These are phyloP conservation scores for Jordanella pulchra DNA, from an alignment of 2,797 vertebrate genomes.

Conservation along the genomic window DNA sequence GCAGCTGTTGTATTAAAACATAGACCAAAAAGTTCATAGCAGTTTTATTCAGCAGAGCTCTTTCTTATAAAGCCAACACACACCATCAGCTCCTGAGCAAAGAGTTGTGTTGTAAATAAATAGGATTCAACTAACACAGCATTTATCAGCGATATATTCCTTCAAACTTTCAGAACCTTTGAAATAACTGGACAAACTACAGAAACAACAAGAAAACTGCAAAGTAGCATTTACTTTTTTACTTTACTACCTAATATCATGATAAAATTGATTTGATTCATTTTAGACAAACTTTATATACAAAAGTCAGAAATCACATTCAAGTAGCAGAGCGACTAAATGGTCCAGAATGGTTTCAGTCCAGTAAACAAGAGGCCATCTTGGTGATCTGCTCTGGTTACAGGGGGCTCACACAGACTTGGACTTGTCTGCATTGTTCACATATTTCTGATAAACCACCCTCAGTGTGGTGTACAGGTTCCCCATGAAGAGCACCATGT, in stretches of 20 bases:
- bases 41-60: slow-evolving; percentile 46
- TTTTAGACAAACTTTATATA: slow-evolving; percentile 9
- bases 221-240: background rate
- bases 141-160: slow-evolving; percentile 18
- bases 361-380: background rate
- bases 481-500: slow-evolving; percentile 91
- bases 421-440: slow-evolving; percentile 79
- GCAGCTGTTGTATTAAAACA: background rate
- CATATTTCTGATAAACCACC: slow-evolving; percentile 94
- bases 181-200: background rate
- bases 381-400: background rate
- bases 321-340: slow-evolving; percentile 4
- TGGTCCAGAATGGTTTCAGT: background rate
- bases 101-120: slow-evolving; percentile 22
- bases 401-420: slow-evolving; percentile 56
- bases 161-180: background rate
- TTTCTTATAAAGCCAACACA: slow-evolving; percentile 8
- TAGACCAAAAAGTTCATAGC: fast-evolving
- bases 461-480: slow-evolving; percentile 94
- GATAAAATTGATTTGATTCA: background rate
- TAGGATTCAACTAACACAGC: slow-evolving; percentile 1
- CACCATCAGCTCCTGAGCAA: slow-evolving; percentile 16
- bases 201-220: background rate
- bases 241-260: background rate
- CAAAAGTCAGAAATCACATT: slow-evolving; percentile 5